Conservation (phyloP, 2,888 invertebrate species). For the Agrotis segetum region DNA sequence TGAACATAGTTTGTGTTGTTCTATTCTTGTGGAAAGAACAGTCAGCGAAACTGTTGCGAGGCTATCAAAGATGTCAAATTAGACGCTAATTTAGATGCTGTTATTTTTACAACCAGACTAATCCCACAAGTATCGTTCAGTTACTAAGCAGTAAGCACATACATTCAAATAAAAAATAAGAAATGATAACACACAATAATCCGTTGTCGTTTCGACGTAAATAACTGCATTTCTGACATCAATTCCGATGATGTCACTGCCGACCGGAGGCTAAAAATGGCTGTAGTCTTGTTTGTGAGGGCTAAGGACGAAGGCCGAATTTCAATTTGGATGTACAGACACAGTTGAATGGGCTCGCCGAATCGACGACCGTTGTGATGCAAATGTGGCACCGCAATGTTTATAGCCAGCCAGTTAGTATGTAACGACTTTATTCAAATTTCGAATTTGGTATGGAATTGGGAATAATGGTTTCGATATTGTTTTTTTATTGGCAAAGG, state of each 20-base stretch:
- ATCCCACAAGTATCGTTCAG: neutral
- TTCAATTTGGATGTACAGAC: slow-evolving; percentile 73
- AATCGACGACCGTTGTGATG: slow-evolving; percentile 75
- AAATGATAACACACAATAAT: slow-evolving; percentile 46
- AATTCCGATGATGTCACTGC: slow-evolving; percentile 71
- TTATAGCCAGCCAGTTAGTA: slow-evolving; percentile 62
- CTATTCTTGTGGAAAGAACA: neutral
- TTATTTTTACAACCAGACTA: neutral
- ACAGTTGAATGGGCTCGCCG: slow-evolving; percentile 64
- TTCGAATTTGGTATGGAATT: slow-evolving; percentile 55
- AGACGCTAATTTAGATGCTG: neutral
- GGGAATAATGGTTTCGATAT: slow-evolving; percentile 33
- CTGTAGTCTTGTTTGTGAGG: slow-evolving; percentile 68
- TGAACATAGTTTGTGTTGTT: no score
- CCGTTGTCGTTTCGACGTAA: slow-evolving; percentile 57
- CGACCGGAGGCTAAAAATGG: slow-evolving; percentile 63
- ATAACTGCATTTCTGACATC: slow-evolving; percentile 69
- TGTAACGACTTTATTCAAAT: slow-evolving; percentile 63
- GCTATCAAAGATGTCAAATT: neutral
- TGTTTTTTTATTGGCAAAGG: slow-evolving; percentile 3
- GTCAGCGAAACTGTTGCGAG: neutral
- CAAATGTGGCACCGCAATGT: slow-evolving; percentile 70
- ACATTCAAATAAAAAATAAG: slow-evolving; percentile 19
- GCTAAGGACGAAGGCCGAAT: slow-evolving; percentile 78
- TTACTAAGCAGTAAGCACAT: slow-evolving; percentile 9